Base-by-base conservation (phyloP, 1,140 invertebrate genomes). In the Drosophila melanica region DNA sequence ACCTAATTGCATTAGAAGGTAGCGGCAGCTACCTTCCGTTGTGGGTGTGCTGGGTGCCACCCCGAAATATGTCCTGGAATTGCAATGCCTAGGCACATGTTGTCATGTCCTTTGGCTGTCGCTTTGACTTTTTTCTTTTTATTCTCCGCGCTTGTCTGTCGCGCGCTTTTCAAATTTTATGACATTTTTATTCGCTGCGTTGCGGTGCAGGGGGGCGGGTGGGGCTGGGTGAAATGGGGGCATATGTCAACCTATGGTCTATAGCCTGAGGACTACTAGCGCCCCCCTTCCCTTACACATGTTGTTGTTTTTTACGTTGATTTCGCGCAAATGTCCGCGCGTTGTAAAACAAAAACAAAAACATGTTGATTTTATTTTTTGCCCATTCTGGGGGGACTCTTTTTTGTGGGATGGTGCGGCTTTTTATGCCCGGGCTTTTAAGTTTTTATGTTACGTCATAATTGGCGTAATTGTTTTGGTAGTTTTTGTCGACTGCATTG, bases 381-480 rank as follows among this genome's bases (percentile, higher is more conserved):
- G 37, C 37, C 37, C 12, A 44, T 35, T 33, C 50, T 53, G 4
- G 3, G 30, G 8, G 37, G 18, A 39, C 48, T 20, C 20, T 62
- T 41, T 39, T 74, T 53, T 7, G 27, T 55, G n/a, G 16, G 18
- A 33, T 51, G 20, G 37, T 53, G 35, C n/a, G 35, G 0, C 23
- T 37, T 77, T 85, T 75, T 57, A 68, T 71, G 57, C 18, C 9
- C 45, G 20, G 37, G 67, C 82, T 86, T 86, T 86, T 79, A 87
- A 75, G 70, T 79, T 86, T 86, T 86, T 86, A 86, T 82, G 66
- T 54, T 37, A 44, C 47, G 71, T 55, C 72, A 78, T 87, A 87
- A 86, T 87, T 81, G 82, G 57, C 64, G 81, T 87, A 86, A 86
- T 87, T 86, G 81, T 79, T 87, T 82, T 76, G 60, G 51, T 86